A percentile compares a stretch with the other conserved stretches of the same genome.
Conservation (phyloP, 2,797 vertebrate species). For the Tapera naevia region DNA sequence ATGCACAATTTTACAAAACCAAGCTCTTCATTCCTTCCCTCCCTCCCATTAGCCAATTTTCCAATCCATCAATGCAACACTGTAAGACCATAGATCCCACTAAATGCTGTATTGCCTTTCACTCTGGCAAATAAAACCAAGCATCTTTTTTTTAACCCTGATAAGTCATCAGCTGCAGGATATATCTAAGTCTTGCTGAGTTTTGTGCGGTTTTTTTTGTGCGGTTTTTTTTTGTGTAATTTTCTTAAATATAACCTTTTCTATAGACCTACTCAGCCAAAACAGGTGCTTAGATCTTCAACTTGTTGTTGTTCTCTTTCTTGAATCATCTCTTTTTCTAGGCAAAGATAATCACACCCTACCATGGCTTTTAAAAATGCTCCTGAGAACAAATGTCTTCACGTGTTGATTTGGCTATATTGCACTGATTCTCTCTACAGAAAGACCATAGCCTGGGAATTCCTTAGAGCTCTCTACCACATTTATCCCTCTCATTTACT, state of each 20-base stretch:
- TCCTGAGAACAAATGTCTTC: background rate
- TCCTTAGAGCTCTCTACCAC: background rate
- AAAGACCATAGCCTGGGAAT: background rate
- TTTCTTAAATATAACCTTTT: background rate
- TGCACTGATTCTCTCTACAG: background rate
- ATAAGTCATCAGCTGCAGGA: background rate
- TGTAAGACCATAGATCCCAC: background rate
- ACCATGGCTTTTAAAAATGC: background rate
- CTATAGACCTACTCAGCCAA: background rate
- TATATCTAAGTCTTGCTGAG: background rate
- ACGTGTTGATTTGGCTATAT: background rate
- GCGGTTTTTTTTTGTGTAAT: accelerated
- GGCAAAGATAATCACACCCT: background rate
- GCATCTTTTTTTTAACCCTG: background rate
- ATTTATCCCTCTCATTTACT: background rate
- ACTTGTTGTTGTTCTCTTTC: background rate
- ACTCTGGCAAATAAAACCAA: background rate
- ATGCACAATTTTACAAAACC: background rate
- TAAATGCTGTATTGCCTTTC: background rate
- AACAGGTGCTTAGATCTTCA: background rate
- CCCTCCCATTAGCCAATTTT: background rate
- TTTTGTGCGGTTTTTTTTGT: no score
- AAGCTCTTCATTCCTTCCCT: background rate
- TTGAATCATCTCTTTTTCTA: background rate
- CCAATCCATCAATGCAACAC: background rate